Base-by-base conservation (phyloP, 2,888 invertebrate genomes). In the Neocrepidodera transversa region DNA sequence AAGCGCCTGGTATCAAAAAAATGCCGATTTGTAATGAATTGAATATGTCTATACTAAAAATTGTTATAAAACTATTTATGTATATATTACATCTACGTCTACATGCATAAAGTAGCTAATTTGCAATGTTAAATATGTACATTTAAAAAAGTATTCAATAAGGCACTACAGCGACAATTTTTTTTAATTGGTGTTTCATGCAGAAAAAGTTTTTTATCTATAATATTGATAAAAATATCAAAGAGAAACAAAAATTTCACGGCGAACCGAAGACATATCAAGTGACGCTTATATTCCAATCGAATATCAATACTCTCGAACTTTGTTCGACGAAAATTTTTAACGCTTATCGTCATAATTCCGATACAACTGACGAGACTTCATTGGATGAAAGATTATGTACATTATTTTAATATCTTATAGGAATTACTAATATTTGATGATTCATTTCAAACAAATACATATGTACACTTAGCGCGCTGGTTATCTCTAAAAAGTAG, bases 371-470 rank as follows among this genome's bases (percentile, higher is more conserved):
- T 26, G n/a, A 45, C 45, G 45, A 45, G 16, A 16, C 32, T 26
- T 26, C 36, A 50, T 52, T 52, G 8, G 13, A 45, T 47, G 43
- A 54, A 54, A 45, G 23, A 26, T 54, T 53, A 47, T 54, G 23
- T 47, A 54, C 54, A 54, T 36, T 54, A 26, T 54, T 54, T 54
- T 45, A 45, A 36, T 47, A 54, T 54, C 26, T 32, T 54, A 45
- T 26, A 54, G 14, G 40, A 51, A 51, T 30, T 51, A 51, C 23
- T 26, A 36, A 42, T 38, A 17, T 14, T 38, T 38, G 38, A 38
- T 38, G 13, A 43, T 47, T 51, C 10, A 20, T 18, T 40, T 38
- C n/a, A 40, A 51, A 51, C 40, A 30, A 51, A 17, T 42, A 51
- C 16, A 28, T 51, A 51, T 51, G 17, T 51, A 51, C 51, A 51